These are phyloP conservation scores for Psettodes erumei DNA, from an alignment of 2,113 vertebrate species.

Conservation along the genomic window DNA sequence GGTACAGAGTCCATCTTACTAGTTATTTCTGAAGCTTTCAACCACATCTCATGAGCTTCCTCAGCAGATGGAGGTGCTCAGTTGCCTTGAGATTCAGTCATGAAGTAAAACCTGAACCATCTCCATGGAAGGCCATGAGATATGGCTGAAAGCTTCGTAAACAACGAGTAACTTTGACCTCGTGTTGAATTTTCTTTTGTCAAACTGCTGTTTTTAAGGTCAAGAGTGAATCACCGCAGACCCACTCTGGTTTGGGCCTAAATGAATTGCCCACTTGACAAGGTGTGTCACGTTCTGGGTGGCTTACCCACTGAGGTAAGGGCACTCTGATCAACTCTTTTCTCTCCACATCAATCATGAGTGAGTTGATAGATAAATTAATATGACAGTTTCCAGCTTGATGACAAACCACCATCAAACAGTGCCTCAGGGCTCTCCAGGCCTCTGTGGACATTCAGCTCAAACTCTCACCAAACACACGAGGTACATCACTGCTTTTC, in stretches of 20 bases:
- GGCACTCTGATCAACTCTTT: not conserved
- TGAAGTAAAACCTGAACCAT: constrained; percentile 14
- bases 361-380: constrained; percentile 30
- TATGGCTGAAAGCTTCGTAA: not conserved
- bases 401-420: constrained; percentile 35
- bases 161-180: not conserved
- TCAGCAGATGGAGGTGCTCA: not conserved
- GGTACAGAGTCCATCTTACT: not conserved
- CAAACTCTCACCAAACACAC: constrained; percentile 23
- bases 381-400: constrained; percentile 51
- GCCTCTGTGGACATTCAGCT: constrained; percentile 34
- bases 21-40: not conserved
- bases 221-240: not conserved
- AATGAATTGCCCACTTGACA: no score
- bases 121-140: not conserved
- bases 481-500: constrained; percentile 21
- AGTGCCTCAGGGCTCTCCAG: constrained; percentile 26
- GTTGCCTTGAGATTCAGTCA: constrained; percentile 17
- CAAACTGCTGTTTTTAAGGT: not conserved
- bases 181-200: not conserved
- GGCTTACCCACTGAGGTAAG: not conserved
- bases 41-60: not conserved
- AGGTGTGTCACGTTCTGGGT: not conserved
- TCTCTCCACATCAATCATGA: constrained; percentile 14
- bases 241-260: not conserved